Percentiles rank a stretch among this genome's conserved stretches.
Evolutionary conservation across 1,140 invertebrate genomes (phyloP).

Genomic region (Physella acuta): DNA sequence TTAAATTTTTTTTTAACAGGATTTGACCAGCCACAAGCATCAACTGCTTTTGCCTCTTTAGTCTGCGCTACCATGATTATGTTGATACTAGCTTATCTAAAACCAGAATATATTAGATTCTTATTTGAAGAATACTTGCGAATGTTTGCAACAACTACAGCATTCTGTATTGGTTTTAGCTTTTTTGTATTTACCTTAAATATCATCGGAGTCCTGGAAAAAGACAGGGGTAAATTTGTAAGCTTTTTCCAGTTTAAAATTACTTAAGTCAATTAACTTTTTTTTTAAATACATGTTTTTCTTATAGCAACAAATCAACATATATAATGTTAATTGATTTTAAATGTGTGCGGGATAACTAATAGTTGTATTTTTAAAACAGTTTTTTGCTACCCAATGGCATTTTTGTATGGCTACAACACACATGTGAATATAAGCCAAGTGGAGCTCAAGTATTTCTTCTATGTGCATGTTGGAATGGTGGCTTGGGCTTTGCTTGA

Average conservation of each 20-base stretch:
- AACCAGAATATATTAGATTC: conserved; percentile 3
- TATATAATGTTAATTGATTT: no score
- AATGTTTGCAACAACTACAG: not conserved
- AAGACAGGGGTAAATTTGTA: conserved; percentile 2
- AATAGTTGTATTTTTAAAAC: not conserved
- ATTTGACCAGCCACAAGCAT: no score
- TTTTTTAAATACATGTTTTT: no score
- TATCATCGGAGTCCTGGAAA: not conserved
- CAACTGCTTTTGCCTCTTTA: no score
- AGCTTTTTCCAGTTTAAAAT: no score
- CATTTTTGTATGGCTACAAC: conserved; percentile 14
- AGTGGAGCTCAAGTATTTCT: conserved; percentile 22
- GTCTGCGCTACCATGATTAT: no score
- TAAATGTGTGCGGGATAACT: no score
- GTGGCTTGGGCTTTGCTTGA: conserved; percentile 17
- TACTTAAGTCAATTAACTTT: no score
- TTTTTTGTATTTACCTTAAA: not conserved
- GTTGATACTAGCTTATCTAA: not conserved
- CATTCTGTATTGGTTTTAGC: conserved; percentile 1
- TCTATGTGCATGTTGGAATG: conserved; percentile 25
- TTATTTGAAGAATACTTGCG: conserved; percentile 15
- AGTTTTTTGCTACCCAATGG: not conserved
- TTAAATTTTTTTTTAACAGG: no score
- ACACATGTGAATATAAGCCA: not conserved
- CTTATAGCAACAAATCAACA: no score